phyloP scores from a whole-genome alignment of 1,140 invertebrate species.

The Drosophila punjabiensis region DNA sequence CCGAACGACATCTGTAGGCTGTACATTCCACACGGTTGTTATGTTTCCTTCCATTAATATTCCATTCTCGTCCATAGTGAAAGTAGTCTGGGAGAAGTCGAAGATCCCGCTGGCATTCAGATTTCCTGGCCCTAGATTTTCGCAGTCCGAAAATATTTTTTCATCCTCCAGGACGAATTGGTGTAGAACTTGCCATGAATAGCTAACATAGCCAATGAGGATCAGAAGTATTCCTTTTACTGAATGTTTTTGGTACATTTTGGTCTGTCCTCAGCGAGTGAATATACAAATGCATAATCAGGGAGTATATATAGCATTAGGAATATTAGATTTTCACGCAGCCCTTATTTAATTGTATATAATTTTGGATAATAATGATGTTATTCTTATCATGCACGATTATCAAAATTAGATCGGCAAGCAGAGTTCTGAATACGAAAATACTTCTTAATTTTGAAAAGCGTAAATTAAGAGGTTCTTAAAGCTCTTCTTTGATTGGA shows the following conservation, averaged over 20 bases:
- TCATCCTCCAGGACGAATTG: slow-evolving; percentile 2
- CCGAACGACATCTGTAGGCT: background rate
- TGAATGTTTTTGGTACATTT: background rate
- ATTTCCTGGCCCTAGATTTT: too few relatives aligned
- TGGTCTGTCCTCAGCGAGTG: background rate
- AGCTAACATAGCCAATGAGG: background rate
- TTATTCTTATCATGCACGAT: background rate
- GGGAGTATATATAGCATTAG: background rate
- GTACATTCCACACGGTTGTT: background rate
- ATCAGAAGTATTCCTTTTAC: background rate
- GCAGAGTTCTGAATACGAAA: background rate
- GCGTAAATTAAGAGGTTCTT: background rate
- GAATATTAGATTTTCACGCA: background rate
- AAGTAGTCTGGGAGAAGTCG: background rate
- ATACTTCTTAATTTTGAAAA: background rate
- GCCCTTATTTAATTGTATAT: background rate
- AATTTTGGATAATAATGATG: background rate
- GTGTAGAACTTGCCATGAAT: background rate
- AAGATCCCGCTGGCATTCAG: background rate
- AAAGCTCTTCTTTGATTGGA: too few relatives aligned
- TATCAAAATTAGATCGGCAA: background rate
- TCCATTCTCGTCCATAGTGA: background rate
- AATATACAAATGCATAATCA: too few relatives aligned
- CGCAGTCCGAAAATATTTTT: background rate
- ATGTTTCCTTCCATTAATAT: background rate